Base-by-base conservation (phyloP, 2,797 vertebrate species). In the Sebastes cheni region DNA sequence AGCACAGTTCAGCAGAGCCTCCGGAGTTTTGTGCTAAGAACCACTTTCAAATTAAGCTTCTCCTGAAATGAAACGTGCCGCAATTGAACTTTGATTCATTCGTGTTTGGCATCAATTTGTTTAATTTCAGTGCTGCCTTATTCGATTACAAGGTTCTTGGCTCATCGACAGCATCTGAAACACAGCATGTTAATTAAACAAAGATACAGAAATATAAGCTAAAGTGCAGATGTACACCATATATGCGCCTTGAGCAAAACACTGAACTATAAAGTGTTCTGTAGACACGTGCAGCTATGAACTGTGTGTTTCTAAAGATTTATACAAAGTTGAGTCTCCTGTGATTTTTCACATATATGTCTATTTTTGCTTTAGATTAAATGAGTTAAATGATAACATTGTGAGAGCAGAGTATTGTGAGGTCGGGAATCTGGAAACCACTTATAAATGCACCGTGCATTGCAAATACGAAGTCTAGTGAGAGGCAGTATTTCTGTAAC, bases 1-100 rank as follows among this genome's bases (percentile, higher is more conserved):
- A 67, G 77, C 75, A 78, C 78, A 75, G 73, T 88, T 88, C 80
- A 86, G 61, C 81, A 80, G 67, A 82, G 72, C 86, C 84, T 87
- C 83, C 42, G 67, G 66, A 84, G 83, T 91, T 83, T 54, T 77
- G 30, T 72, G 29, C 69, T 59, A 56, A 91, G 71, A 88, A 77
- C 72, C 72, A 69, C 77, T 80, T 85, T 67, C 78, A 94, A 94
- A 94, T 94, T 91, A 92, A 92, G 84, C 87, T 73, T 68, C 77
- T 67, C 29, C 77, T 84, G 74, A 89, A 93, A 93, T 89, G 74
- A 89, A 90, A 88, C 78, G 67, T 72, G 65, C 71, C 75, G 61
- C 90, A 93, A 91, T 91, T 94, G 71, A 93, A 94, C 91, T 93
- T 86, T 91, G 89, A 94, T 93, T 94, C 59, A 81, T 84, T 87